A percentile compares a stretch with the other conserved stretches of the same genome.
These are phyloP conservation scores for Sapajus apella DNA, from an alignment of 2,113 vertebrate genomes.

Conservation along the genomic window DNA sequence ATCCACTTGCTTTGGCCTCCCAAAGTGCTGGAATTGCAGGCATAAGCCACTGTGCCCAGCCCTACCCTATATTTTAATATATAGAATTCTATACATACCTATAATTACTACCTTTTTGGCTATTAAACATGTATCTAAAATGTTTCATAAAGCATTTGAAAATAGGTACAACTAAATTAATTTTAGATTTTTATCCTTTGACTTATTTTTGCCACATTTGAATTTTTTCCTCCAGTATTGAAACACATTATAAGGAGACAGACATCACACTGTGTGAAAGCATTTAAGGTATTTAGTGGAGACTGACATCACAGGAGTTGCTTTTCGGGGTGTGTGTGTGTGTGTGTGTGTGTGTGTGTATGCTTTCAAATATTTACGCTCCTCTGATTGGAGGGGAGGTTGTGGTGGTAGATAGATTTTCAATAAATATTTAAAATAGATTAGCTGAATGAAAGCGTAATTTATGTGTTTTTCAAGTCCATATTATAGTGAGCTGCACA, in stretches of 20 bases:
- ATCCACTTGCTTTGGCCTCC: too few species aligned
- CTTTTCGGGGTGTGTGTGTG: neutral
- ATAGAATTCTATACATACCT: neutral
- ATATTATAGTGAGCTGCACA: neutral
- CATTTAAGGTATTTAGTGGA: neutral
- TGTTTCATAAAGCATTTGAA: neutral
- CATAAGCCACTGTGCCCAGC: too few species aligned
- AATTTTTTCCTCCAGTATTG: neutral
- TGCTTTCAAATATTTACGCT: neutral
- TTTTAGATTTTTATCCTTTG: neutral
- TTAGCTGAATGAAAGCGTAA: neutral
- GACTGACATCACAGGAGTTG: neutral
- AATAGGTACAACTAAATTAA: neutral
- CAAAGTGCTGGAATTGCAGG: too few species aligned
- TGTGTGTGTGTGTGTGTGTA: neutral
- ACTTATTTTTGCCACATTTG: neutral
- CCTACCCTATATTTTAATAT: too few species aligned
- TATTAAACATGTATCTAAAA: neutral
- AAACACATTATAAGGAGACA: neutral
- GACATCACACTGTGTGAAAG: too few species aligned
- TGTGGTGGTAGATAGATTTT: neutral
- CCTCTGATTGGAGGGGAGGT: neutral
- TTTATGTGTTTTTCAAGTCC: neutral
- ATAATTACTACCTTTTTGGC: neutral
- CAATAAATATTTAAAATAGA: constrained; percentile 2